These are phyloP conservation scores for Macaria notata DNA, from an alignment of 2,888 invertebrate genomes.

Conservation along the genomic window DNA sequence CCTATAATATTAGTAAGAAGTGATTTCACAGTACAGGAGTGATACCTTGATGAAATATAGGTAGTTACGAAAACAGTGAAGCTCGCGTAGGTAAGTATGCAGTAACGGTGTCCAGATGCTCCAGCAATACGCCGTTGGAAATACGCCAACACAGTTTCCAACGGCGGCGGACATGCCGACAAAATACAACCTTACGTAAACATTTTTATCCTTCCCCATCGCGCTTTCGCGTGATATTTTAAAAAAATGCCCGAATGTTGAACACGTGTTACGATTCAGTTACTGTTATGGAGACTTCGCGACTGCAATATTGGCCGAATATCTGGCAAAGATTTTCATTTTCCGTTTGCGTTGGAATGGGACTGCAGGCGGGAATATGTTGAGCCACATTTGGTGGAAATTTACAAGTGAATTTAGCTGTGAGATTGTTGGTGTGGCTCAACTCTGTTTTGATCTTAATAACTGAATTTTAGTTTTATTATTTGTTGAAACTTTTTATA, in stretches of 20 bases:
- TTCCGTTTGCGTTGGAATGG: constrained; percentile 1
- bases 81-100: neutral
- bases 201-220: constrained; percentile 42
- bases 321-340: constrained; percentile 12
- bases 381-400: neutral
- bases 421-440: too few species aligned
- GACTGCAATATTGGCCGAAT: constrained; percentile 12
- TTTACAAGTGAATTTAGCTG: neutral
- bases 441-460: too few species aligned
- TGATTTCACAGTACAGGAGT: too few species aligned
- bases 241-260: constrained; percentile 19
- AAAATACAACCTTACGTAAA: constrained; percentile 39
- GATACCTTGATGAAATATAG: too few species aligned
- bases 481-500: too few species aligned
- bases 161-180: constrained; percentile 26
- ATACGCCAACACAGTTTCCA: constrained; percentile 44
- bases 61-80: too few species aligned
- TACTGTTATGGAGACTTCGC: constrained; percentile 19
- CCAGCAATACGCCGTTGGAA: constrained; percentile 45
- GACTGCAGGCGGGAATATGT: constrained; percentile 2
- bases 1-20: too few species aligned
- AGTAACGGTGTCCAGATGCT: constrained; percentile 25
- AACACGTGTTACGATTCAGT: constrained; percentile 27
- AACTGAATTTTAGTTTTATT: too few species aligned
- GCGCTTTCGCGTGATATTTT: constrained; percentile 26